Conservation (phyloP, 2,888 invertebrate genomes). For the Leptopilina drosophilae region DNA sequence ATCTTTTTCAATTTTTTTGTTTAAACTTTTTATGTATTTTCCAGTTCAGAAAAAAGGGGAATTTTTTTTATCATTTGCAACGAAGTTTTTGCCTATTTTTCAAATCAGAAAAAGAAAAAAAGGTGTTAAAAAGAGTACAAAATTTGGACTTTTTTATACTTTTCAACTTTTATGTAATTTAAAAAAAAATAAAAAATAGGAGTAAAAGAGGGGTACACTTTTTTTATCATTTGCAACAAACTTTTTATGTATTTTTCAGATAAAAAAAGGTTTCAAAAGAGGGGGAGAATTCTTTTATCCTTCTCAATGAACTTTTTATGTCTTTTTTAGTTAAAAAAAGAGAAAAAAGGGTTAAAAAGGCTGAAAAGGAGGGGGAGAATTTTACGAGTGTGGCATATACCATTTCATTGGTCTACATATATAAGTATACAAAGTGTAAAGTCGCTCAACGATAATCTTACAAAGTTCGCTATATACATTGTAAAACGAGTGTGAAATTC, state of each 20-base stretch:
- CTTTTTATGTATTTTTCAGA: neutral
- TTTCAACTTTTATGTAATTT: no score
- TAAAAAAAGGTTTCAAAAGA: no score
- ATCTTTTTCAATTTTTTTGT: no score
- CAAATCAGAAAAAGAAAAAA: no score
- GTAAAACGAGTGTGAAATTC: slow-evolving; percentile 19
- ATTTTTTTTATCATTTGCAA: neutral
- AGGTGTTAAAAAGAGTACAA: no score
- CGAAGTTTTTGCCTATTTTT: neutral
- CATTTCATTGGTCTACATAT: slow-evolving; percentile 3
- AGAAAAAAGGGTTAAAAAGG: no score
- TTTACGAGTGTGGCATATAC: slow-evolving; percentile 14
- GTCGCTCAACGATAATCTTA: slow-evolving; percentile 26
- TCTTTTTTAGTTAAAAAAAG: neutral
- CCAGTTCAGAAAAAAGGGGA: neutral
- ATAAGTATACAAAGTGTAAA: neutral
- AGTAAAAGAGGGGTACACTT: no score
- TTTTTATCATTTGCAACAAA: no score
- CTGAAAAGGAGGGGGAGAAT: neutral
- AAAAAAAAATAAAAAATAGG: no score
- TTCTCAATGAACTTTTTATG: slow-evolving; percentile 19
- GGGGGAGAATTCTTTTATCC: neutral
- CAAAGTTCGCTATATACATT: slow-evolving; percentile 4
- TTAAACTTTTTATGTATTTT: neutral
- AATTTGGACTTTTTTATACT: no score